phyloP scores from a whole-genome alignment of 1,140 invertebrate species.

The Amphibalanus amphitrite region DNA sequence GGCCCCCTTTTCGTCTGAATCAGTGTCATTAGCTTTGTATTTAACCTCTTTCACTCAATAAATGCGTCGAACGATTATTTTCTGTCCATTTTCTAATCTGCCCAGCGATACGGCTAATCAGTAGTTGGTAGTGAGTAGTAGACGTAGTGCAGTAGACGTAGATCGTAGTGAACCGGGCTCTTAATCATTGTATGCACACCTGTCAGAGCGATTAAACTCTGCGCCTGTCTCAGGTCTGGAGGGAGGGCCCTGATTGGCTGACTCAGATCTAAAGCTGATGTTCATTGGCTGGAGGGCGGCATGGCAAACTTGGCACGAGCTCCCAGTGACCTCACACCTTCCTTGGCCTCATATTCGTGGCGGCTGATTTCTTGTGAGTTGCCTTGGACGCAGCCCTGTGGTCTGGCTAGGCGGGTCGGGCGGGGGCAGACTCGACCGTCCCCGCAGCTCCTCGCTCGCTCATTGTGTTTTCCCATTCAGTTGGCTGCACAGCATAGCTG shows the following conservation, averaged over 20 bases:
- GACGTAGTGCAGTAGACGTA: background rate
- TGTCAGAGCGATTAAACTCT: background rate
- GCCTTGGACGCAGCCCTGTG: background rate
- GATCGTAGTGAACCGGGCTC: background rate
- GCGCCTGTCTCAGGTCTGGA: background rate
- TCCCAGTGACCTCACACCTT: constrained; percentile 17
- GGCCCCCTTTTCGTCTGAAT: background rate
- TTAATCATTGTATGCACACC: background rate
- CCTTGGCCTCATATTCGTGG: constrained; percentile 10
- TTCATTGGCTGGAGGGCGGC: constrained; percentile 16
- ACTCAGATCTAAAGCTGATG: constrained; percentile 5
- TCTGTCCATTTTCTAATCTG: background rate
- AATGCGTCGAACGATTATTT: background rate
- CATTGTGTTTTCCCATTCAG: background rate
- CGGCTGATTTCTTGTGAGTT: constrained; percentile 8
- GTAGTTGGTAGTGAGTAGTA: background rate
- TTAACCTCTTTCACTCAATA: constrained; percentile 2
- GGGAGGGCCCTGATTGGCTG: background rate
- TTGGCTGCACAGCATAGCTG: too few species aligned
- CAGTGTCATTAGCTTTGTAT: background rate
- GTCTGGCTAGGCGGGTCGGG: background rate
- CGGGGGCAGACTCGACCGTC: too few species aligned
- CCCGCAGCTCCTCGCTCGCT: background rate
- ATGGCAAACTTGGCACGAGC: constrained; percentile 16
- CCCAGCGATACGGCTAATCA: background rate